Base-by-base conservation (phyloP, 2,113 vertebrate species). In the Malurus elegans region DNA sequence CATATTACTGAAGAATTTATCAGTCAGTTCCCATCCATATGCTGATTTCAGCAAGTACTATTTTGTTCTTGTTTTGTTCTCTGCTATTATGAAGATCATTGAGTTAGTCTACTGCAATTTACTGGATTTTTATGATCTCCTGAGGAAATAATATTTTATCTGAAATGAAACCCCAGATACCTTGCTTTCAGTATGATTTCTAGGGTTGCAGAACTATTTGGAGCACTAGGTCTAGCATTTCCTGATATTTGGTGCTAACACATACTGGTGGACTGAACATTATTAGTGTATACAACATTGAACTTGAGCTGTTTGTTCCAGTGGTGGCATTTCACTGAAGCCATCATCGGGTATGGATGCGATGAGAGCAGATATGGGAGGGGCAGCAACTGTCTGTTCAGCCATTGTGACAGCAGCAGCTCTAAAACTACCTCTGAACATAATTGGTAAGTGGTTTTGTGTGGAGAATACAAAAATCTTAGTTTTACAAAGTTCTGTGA, bases 291-390 rank as follows among this genome's bases (percentile, higher is more conserved):
- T 36, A 11, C 48, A 47, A 16, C 36, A 14, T 34, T 0, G 0
- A 42, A 42, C 74, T 51, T 51, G 3, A 31, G 34, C 44, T 82
- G 8, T 70, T 28, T 69, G 14, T 95, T 45, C 24, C 58, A 99
- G 99, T 10, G 99, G 99, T 48, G 99, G 99, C n/a, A 99, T 99
- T 96, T 99, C 99, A 34, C 98, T 99, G 94, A 99, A 99, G 97
- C 98, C 99, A 0, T 98, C 99, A 1, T 97, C 98, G 0, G 99
- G 98, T 8, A 99, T 99, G 99, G 99, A 99, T 86, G 98, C 98
- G 0, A 99, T 99, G 99, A 98, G 99, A 96, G 99, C 98, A 3
- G 99, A 99, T 83, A 99, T 99, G 99, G 99, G 99, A 14, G 99
- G 99, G 67, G 99, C 99, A 19, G 99, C 99, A 38, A 99, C 99